These are phyloP conservation scores for Saxidomus purpurata DNA, from an alignment of 1,140 invertebrate species.

Conservation along the genomic window DNA sequence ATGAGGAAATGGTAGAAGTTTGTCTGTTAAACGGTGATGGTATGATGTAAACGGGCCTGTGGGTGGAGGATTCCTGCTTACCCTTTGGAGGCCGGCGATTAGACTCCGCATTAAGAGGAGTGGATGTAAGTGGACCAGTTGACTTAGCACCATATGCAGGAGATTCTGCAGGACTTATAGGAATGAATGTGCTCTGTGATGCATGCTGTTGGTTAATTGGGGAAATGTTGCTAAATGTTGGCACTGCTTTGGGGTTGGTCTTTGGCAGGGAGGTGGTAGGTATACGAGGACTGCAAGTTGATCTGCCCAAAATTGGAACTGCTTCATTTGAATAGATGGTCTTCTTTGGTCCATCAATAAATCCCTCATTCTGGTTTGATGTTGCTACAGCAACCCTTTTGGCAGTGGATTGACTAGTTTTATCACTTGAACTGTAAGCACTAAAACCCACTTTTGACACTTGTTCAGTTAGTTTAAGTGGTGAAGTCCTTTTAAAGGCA, in stretches of 20 bases:
- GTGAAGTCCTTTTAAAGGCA: slow-evolving; percentile 49
- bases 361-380: background rate
- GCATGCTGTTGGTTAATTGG: slow-evolving; percentile 45
- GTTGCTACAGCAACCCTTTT: slow-evolving; percentile 34
- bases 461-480: background rate
- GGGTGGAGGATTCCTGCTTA: slow-evolving; percentile 19
- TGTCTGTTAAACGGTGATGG: slow-evolving; percentile 54
- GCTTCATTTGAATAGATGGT: slow-evolving; percentile 46
- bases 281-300: background rate
- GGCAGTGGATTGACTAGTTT: slow-evolving; percentile 36
- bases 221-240: slow-evolving; percentile 64
- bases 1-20: background rate
- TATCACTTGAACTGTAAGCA: background rate
- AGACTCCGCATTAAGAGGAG: slow-evolving; percentile 27
- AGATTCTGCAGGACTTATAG: slow-evolving; percentile 47
- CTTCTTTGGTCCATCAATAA: background rate
- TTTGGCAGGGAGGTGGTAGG: slow-evolving; percentile 25
- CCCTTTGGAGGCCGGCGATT: background rate
- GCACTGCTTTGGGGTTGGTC: slow-evolving; percentile 60
- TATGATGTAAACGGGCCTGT: slow-evolving; percentile 63
- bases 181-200: slow-evolving; percentile 32
- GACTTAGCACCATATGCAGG: slow-evolving; percentile 16
- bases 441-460: background rate
- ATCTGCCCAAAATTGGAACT: slow-evolving; percentile 38
- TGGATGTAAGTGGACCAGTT: slow-evolving; percentile 59